These are phyloP conservation scores for Amphiprion ocellaris DNA, from an alignment of 2,113 vertebrate species.

Conservation along the genomic window DNA sequence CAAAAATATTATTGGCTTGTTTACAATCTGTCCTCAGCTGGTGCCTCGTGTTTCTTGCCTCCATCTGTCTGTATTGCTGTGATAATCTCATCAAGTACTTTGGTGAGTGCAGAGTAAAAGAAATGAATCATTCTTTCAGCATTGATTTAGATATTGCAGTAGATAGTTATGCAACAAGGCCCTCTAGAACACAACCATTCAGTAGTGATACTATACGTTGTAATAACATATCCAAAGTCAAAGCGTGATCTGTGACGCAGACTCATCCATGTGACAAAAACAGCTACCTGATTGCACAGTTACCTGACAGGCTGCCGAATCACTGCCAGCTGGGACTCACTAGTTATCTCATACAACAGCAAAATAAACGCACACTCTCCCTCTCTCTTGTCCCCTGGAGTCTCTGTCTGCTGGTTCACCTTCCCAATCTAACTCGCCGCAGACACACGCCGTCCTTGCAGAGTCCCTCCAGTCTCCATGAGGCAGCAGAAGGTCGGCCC, in stretches of 20 bases:
- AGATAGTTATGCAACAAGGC: neutral
- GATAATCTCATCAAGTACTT: conserved; percentile 1
- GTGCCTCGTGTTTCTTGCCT: neutral
- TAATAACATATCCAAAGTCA: conserved; percentile 22
- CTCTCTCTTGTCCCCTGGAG: conserved; percentile 12
- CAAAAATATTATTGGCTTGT: conserved; percentile 5
- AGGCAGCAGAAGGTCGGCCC: conserved; percentile 54
- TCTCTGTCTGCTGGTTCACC: conserved; percentile 53
- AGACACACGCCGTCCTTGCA: conserved; percentile 43
- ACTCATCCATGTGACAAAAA: conserved; percentile 29
- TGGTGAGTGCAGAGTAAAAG: neutral
- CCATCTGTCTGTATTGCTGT: neutral
- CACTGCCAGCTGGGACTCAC: conserved; percentile 61
- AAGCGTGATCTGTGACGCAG: conserved; percentile 32
- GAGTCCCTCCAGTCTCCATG: conserved; percentile 20
- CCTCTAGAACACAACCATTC: neutral
- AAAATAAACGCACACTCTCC: conserved; percentile 30
- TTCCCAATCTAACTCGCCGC: conserved; percentile 28
- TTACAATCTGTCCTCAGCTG: neutral
- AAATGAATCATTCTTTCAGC: too few species aligned
- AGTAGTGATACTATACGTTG: neutral
- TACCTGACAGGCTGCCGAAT: conserved; percentile 65
- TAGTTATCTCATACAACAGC: conserved; percentile 18
- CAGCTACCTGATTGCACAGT: conserved; percentile 52
- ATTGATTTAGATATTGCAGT: too few species aligned